Percentiles rank a stretch among this genome's conserved stretches.
Conservation (phyloP, 2,888 invertebrate genomes). For the Aquatica leii region DNA sequence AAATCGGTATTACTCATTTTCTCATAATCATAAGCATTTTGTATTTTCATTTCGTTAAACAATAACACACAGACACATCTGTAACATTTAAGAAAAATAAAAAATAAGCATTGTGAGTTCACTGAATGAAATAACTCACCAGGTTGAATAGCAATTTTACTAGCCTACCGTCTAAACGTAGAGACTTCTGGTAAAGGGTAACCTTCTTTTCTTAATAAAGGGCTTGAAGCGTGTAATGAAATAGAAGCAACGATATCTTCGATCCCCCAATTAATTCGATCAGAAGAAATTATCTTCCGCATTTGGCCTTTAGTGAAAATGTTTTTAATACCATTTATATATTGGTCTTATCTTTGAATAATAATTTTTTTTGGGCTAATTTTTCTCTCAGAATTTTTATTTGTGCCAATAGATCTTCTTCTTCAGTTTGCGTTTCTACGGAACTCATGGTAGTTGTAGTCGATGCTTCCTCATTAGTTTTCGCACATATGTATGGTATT, state of each 20-base stretch:
- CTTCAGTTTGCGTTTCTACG: too few species aligned
- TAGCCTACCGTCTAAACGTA: slow-evolving; percentile 39
- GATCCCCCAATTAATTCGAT: slow-evolving; percentile 21
- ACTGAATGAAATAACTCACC: slow-evolving; percentile 18
- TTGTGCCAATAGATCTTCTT: background rate
- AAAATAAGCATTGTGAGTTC: background rate
- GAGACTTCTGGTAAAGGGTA: slow-evolving; percentile 37
- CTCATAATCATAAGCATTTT: slow-evolving; percentile 39
- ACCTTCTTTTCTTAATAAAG: slow-evolving; percentile 28
- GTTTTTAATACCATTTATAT: background rate
- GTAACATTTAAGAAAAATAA: background rate
- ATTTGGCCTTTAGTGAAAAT: background rate
- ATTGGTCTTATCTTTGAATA: background rate
- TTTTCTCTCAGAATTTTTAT: background rate
- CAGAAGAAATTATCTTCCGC: background rate
- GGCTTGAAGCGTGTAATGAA: slow-evolving; percentile 21
- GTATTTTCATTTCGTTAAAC: background rate
- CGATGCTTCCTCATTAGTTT: too few species aligned
- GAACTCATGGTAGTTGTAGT: too few species aligned
- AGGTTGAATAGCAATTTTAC: slow-evolving; percentile 38
- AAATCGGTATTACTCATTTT: slow-evolving; percentile 34
- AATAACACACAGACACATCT: background rate
- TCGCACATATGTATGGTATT: too few species aligned
- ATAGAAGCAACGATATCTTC: background rate
- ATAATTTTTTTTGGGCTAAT: background rate